phyloP scores from a whole-genome alignment of 2,113 vertebrate species.

The Pseudorhombus dupliciocellatus region DNA sequence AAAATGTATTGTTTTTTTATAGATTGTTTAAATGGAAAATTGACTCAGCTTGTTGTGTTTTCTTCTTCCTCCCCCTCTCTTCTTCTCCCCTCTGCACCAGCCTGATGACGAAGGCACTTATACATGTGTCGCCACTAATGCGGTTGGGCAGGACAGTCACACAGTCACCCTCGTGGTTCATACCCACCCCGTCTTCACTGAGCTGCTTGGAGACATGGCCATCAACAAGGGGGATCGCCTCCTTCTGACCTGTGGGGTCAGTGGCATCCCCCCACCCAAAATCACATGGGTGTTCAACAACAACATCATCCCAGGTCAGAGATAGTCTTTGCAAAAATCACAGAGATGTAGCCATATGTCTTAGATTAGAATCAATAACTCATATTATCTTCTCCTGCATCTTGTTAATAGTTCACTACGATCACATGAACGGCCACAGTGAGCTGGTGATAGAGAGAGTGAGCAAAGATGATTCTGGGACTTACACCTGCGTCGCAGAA shows the following conservation, averaged over 20 bases:
- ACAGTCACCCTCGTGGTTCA: constrained; percentile 83
- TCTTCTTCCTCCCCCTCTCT: background rate
- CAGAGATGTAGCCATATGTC: background rate
- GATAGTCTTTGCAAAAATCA: background rate
- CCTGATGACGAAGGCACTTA: constrained; percentile 89
- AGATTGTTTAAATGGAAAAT: background rate
- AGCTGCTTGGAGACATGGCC: constrained; percentile 87
- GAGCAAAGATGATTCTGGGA: constrained; percentile 91
- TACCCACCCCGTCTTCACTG: constrained; percentile 87
- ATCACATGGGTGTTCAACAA: constrained; percentile 95
- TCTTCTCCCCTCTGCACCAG: constrained; percentile 67
- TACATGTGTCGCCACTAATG: constrained; percentile 88
- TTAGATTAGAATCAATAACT: background rate
- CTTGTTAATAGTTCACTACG: constrained; percentile 80
- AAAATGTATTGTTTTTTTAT: background rate
- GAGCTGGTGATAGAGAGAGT: constrained; percentile 91
- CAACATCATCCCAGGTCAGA: constrained; percentile 90
- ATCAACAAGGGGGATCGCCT: constrained; percentile 93
- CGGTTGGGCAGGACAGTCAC: constrained; percentile 86
- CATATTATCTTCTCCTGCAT: too few relatives aligned
- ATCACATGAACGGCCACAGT: constrained; percentile 84
- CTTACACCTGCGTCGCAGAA: constrained; percentile 92
- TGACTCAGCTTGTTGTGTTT: background rate
- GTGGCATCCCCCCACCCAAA: constrained; percentile 87
- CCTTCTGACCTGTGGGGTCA: constrained; percentile 85